phyloP scores from a whole-genome alignment of 1,140 invertebrate species.

The Branchinecta lindahli region DNA sequence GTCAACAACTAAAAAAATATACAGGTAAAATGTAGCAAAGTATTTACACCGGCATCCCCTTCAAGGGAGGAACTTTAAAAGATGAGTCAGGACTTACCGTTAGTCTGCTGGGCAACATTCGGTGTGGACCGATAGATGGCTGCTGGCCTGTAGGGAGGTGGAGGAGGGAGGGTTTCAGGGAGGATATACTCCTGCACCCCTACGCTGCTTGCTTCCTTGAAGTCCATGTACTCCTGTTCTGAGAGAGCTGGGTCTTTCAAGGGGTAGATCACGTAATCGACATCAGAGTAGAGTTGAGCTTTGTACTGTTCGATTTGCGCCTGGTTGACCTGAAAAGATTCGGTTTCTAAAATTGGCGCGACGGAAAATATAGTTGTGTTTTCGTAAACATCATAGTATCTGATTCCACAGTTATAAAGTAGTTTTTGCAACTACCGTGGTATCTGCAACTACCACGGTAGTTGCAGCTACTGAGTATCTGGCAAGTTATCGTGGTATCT shows the following conservation, averaged over 20 bases:
- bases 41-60: too few species aligned
- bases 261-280: conserved; percentile 76
- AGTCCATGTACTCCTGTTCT: conserved; percentile 73
- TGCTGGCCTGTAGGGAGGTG: conserved; percentile 31
- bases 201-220: conserved; percentile 45
- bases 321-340: conserved; percentile 41
- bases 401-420: too few species aligned
- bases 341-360: too few species aligned
- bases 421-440: too few species aligned
- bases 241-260: conserved; percentile 70
- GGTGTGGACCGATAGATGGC: conserved; percentile 28
- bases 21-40: too few species aligned
- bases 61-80: too few species aligned
- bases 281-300: conserved; percentile 70
- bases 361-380: conserved; percentile 34
- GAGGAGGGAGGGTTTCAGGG: conserved; percentile 43
- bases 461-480: too few species aligned
- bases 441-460: too few species aligned
- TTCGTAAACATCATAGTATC: too few species aligned
- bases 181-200: conserved; percentile 27
- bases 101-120: neutral
- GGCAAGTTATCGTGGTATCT: too few species aligned
- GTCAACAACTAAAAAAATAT: too few species aligned
- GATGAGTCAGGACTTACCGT: neutral
- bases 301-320: conserved; percentile 67